Evolutionary conservation across 1,140 invertebrate species (phyloP), one percentile per base, ranked within the genome.

Genomic region (Helicoverpa zea): DNA sequence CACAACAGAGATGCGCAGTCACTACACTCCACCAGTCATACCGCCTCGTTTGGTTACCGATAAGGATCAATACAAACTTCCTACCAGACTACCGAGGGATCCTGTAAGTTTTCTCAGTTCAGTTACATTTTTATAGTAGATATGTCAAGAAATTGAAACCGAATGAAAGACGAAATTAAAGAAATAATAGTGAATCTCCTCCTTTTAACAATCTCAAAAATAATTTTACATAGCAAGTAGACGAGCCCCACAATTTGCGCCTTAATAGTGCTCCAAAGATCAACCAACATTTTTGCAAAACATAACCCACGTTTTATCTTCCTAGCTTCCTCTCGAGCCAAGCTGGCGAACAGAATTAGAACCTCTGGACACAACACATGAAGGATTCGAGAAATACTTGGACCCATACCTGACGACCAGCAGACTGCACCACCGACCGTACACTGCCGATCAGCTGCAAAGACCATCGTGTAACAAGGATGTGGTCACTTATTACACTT

Each of bases 381-480:
- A 94, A 30, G 92, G 94, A 5, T 92, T 86, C 30, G 90, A 93
- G 75, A 92, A 92, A 52, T 88, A 89, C 80, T 84, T 94, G 47
- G 94, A 95, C 70, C 93, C 92, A 9, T 95, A 95, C 80, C 80
- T 95, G 16, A 92, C 89, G 0, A 93, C 90, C 0, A 94, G 84
- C 49, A 76, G 89, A 49, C 78, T 94, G 11, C 85, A 94, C 16
- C 92, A 95, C 64, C 86, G 93, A 1, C 90, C 90, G 0, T 92
- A 86, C 76, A 90, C 94, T 16, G 85, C 87, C 47, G 89, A 94
- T 30, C 88, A 93, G 70, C 78, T 92, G 43, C 77, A 79, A 7
- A 91, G 82, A 85, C 72, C 75, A 0, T 90, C 92, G 0, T 88
- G 87, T 54, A 83, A 87, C 0, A 90, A 86, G 61, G 89, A 92